Base-by-base conservation (phyloP, 2,888 invertebrate genomes). In the Patella pellucida region DNA sequence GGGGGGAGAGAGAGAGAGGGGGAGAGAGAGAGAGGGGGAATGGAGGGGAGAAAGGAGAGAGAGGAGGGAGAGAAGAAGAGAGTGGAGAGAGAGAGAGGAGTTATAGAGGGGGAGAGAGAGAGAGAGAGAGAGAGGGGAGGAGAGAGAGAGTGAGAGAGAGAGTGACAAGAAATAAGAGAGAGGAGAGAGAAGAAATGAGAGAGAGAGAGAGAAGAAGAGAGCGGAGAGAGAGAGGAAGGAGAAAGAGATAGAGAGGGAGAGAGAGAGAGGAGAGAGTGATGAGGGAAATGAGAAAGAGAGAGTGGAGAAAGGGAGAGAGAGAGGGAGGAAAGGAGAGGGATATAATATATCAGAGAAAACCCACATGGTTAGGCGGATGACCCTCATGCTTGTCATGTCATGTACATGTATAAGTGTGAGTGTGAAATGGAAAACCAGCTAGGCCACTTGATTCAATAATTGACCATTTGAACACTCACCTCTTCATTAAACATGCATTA, bases 111-210 rank as follows among this genome's bases (percentile, higher is more conserved):
- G 31, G 31, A n/a, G n/a, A n/a, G 56, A 72, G 56, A 9, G n/a
- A 19, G n/a, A 69, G 4, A 69, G 14, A 31, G 5, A 15, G 70
- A 3, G 14, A 41, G 70, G 51, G 70, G 4, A 5, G 0, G 41
- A 56, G 62, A 41, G 9, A 31, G 11, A 27, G 31, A n/a, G n/a
- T 1, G 54, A 31, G 74, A 68, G 23, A 9, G 31, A 31, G 52
- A 52, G n/a, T n/a, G n/a, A n/a, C n/a, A n/a, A n/a, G n/a, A n/a
- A n/a, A n/a, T n/a, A n/a, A n/a, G n/a, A n/a, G n/a, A n/a, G n/a
- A n/a, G n/a, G 69, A 74, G 69, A 69, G 74, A 74, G 74, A 69
- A 74, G 69, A 54, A n/a, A n/a, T n/a, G 74, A 69, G 69, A 54
- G 74, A 74, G 74, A 69, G 69, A 69, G 69, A 51, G 68, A 51